phyloP scores from a whole-genome alignment of 2,797 vertebrate genomes.

The Linurgus olivaceus region DNA sequence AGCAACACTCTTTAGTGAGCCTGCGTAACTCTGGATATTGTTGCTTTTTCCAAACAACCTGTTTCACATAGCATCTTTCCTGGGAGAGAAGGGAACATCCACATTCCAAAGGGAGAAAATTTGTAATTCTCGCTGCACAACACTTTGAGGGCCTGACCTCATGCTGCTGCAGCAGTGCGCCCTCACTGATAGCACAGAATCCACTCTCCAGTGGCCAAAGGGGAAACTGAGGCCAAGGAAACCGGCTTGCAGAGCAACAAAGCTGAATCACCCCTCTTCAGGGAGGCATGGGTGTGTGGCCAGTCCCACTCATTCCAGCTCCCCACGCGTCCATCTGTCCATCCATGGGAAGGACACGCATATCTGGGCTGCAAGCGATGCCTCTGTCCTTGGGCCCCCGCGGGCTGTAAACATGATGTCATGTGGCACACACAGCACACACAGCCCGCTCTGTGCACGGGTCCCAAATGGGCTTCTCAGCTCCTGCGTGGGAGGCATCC shows the following conservation, averaged over 20 bases:
- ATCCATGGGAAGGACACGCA: not conserved
- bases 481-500: constrained; percentile 65
- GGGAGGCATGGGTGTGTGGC: not conserved
- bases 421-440: constrained; percentile 7
- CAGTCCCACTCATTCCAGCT: not conserved
- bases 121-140: not conserved
- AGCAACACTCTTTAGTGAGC: not conserved
- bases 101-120: not conserved
- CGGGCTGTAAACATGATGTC: constrained; percentile 37
- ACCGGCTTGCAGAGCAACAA: fast-evolving
- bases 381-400: constrained; percentile 15
- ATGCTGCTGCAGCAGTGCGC: not conserved
- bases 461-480: constrained; percentile 43
- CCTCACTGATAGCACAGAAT: not conserved
- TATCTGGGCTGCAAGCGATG: not conserved
- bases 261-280: not conserved
- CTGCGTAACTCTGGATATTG: fast-evolving
- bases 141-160: not conserved
- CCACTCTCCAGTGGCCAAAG: not conserved
- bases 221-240: not conserved
- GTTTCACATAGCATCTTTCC: not conserved
- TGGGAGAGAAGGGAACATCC: not conserved
- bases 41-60: not conserved
- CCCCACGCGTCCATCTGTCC: fast-evolving
- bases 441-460: constrained; percentile 23